phyloP scores from a whole-genome alignment of 2,888 invertebrate species.

The Heliconius charithonia region DNA sequence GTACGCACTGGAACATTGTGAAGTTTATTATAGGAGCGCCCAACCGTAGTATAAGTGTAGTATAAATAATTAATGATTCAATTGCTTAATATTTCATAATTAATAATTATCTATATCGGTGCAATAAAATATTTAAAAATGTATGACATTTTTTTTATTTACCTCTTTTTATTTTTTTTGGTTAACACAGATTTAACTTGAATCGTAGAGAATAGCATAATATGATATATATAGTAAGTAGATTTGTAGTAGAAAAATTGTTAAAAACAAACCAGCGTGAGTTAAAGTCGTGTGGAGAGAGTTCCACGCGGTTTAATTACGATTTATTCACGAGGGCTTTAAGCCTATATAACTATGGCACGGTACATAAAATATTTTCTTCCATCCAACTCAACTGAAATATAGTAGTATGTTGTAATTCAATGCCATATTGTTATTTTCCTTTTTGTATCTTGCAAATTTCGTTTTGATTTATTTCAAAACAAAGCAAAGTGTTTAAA shows the following conservation, averaged over 20 bases:
- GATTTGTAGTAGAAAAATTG: neutral
- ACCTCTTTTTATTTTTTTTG: neutral
- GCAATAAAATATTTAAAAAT: constrained; percentile 13
- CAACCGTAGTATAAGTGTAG: neutral
- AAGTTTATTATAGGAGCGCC: neutral
- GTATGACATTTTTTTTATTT: neutral
- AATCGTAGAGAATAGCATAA: neutral
- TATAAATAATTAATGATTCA: neutral
- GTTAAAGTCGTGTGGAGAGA: neutral
- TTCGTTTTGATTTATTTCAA: no score
- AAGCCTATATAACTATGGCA: neutral
- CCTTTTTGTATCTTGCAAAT: no score
- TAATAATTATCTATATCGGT: neutral
- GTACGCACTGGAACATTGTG: neutral
- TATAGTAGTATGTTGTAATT: no score
- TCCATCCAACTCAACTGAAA: no score
- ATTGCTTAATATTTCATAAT: neutral
- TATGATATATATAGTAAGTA: neutral
- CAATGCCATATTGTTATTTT: no score
- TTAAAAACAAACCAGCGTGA: no score
- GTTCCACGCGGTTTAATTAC: neutral
- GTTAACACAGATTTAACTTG: neutral
- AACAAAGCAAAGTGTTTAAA: no score
- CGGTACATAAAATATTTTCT: neutral
- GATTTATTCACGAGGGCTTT: neutral